Evolutionary conservation across 2,797 vertebrate species (phyloP), one percentile per base, ranked within the genome.

Genomic region (Lates japonicus): DNA sequence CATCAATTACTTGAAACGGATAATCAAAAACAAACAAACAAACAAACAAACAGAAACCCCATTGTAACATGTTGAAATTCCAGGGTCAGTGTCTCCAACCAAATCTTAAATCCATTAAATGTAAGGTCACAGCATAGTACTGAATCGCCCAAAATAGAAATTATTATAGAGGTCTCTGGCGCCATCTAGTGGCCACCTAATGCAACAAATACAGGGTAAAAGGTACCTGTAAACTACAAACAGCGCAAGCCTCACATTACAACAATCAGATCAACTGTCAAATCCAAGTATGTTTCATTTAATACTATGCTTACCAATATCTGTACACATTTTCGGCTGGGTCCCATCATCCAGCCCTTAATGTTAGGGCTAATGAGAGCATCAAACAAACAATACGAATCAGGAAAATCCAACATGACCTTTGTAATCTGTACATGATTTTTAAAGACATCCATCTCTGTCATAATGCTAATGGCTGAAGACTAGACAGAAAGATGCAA

Each of bases 171-270:
- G 8, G 51, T 74, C 46, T 67, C 19, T 83, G 59, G 19, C 54
- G 1, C 83, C 85, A 87, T 86, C 89, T 90, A 81, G 83, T 87
- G 89, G 80, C 25, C 51, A 37, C 11, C 44, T 14, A 1, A 3
- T 6, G 70, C 0, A 76, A 87, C 1, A 0, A 35, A 22, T 33
- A 13, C 3, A n/a, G 69, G 13, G 2, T 1, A 19, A 41, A 71
- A 12, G 22, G 3, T 12, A n/a, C 33, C n/a, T 1, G 5, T 2
- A 2, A 33, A 46, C 20, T 12, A 3, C 14, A 49, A 33, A 46
- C 20, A 19, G 12, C n/a, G n/a, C 10, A 57, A 5, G 48, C 25
- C 11, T 37, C 0, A 16, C 39, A 35, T 22, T 4, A 7, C 17
- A 48, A 46, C 37, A 62, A 48, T 7, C 25, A n/a, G n/a, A 33